These are phyloP conservation scores for Dallia pectoralis DNA, from an alignment of 2,797 vertebrate species.

Conservation along the genomic window DNA sequence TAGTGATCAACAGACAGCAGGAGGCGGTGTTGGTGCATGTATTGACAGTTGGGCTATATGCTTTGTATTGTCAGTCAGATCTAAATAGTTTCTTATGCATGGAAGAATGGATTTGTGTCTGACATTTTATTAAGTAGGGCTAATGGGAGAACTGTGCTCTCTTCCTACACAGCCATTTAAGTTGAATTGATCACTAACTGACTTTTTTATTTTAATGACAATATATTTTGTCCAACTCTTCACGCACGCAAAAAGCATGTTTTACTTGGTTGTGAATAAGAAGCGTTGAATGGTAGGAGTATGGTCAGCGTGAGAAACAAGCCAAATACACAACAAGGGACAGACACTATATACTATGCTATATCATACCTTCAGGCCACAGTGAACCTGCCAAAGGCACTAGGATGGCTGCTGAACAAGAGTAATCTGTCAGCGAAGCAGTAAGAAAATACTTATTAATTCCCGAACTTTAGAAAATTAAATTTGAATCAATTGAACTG, in stretches of 20 bases:
- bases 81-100: background rate
- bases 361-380: conserved; percentile 25
- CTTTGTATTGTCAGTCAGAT: background rate
- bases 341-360: background rate
- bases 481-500: too few species aligned
- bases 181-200: background rate
- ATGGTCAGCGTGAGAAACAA: background rate
- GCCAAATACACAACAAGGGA: conserved; percentile 10
- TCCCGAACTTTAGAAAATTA: conserved; percentile 17
- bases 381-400: conserved; percentile 24
- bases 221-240: background rate
- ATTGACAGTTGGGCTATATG: conserved; percentile 17
- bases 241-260: background rate
- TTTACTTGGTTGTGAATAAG: background rate
- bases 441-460: conserved; percentile 47
- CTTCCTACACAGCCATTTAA: background rate
- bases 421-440: conserved; percentile 31
- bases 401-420: conserved; percentile 23
- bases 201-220: background rate
- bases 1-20: background rate
- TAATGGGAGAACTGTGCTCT: background rate
- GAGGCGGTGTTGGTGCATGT: conserved; percentile 15
- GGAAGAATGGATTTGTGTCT: background rate
- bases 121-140: background rate
- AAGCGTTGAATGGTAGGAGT: background rate